Evolutionary conservation across 2,113 vertebrate genomes (phyloP).

Genomic region (Fukomys damarensis): DNA sequence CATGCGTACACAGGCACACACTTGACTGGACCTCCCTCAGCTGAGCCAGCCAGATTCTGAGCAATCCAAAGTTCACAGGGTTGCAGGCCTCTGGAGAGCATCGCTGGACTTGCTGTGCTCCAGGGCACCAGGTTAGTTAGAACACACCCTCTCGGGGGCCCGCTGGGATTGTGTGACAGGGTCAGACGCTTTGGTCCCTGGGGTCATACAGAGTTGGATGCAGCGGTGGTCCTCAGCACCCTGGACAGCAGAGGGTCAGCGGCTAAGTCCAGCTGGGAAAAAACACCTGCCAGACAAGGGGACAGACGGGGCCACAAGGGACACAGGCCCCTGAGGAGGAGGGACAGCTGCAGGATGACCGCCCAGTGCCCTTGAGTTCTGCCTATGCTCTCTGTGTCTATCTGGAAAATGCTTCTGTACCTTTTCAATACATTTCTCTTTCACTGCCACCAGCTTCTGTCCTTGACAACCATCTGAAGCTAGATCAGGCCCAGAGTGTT

Average conservation of each 20-base stretch:
- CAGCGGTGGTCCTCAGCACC: neutral
- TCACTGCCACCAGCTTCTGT: neutral
- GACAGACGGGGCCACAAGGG: neutral
- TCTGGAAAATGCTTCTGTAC: neutral
- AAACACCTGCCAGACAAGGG: neutral
- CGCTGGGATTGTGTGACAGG: no score
- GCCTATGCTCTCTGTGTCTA: neutral
- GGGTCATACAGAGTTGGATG: neutral
- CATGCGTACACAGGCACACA: no score
- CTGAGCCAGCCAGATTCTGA: neutral
- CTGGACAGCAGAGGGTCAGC: neutral
- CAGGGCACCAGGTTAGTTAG: accelerated
- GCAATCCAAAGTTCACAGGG: neutral
- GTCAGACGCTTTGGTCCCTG: neutral
- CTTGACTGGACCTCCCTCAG: neutral
- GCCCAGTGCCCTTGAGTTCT: neutral
- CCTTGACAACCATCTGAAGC: neutral
- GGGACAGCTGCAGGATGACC: neutral
- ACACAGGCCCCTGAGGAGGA: neutral
- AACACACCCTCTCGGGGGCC: no score
- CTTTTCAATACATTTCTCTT: neutral
- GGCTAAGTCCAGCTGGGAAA: neutral
- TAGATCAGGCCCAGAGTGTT: neutral
- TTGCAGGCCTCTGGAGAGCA: neutral
- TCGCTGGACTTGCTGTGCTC: neutral